Evolutionary conservation across 2,113 vertebrate species (phyloP).

Genomic region (Myotis davidii): DNA sequence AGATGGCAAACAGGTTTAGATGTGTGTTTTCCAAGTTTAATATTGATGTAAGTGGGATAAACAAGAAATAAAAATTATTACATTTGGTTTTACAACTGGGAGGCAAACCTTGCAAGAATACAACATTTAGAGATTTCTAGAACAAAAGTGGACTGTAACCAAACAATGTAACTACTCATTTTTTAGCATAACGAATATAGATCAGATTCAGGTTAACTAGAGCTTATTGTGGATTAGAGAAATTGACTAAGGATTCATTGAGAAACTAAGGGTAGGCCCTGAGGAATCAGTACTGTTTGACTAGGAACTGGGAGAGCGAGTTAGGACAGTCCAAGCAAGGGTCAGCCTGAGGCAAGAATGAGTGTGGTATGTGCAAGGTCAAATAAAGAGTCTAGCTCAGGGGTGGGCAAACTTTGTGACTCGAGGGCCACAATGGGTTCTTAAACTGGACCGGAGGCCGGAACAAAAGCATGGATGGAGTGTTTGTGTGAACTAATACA

Average conservation of each 20-base stretch:
- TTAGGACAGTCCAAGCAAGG: not conserved
- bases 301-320: constrained; percentile 25
- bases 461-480: too few relatives aligned
- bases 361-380: not conserved
- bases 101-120: constrained; percentile 3
- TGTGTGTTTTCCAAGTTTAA: constrained; percentile 8
- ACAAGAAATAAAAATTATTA: constrained; percentile 38
- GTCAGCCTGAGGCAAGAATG: not conserved
- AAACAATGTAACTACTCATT: not conserved
- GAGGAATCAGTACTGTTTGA: constrained; percentile 24
- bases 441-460: too few relatives aligned
- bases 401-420: too few relatives aligned
- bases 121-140: not conserved
- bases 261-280: not conserved
- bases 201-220: constrained; percentile 42
- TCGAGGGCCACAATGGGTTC: too few relatives aligned
- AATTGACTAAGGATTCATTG: not conserved
- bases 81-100: constrained; percentile 28
- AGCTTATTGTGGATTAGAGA: constrained; percentile 38
- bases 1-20: not conserved
- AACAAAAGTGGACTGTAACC: not conserved
- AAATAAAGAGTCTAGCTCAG: not conserved
- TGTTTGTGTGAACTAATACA: too few relatives aligned
- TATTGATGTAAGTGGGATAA: not conserved
- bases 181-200: constrained; percentile 19